Conservation (phyloP, 2,113 vertebrate genomes). For the Gulo gulo region DNA sequence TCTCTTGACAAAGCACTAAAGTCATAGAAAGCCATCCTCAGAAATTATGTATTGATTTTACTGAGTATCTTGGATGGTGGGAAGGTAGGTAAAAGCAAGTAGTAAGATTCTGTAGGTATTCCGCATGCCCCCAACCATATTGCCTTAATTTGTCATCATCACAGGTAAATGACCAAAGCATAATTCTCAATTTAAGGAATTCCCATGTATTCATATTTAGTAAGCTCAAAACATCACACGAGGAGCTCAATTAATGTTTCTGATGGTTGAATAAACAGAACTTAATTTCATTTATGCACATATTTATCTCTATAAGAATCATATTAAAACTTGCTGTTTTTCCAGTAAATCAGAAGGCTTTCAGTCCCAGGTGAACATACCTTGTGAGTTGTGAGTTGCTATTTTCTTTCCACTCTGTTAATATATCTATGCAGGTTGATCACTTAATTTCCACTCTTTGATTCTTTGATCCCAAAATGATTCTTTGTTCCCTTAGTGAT, state of each 20-base stretch:
- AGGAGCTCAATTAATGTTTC: neutral
- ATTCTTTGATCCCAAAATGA: conserved; percentile 3
- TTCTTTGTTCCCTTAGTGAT: neutral
- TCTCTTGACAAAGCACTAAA: neutral
- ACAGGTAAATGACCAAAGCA: neutral
- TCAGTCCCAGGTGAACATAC: neutral
- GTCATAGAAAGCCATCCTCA: neutral
- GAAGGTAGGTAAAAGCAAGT: neutral
- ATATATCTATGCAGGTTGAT: neutral
- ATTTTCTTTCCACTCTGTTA: neutral
- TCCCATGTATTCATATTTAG: neutral
- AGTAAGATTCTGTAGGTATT: neutral
- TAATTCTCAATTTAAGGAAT: neutral
- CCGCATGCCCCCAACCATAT: fast-evolving
- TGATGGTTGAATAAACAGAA: neutral
- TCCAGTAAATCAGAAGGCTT: neutral
- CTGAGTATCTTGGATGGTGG: neutral
- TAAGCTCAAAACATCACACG: neutral
- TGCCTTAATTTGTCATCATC: neutral
- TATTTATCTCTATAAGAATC: neutral
- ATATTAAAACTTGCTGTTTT: neutral
- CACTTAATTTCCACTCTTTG: neutral
- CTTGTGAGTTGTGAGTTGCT: neutral
- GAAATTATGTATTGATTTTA: neutral
- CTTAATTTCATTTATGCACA: neutral